Evolutionary conservation across 2,888 invertebrate species (phyloP).

Genomic region (Ectemnius cavifrons): DNA sequence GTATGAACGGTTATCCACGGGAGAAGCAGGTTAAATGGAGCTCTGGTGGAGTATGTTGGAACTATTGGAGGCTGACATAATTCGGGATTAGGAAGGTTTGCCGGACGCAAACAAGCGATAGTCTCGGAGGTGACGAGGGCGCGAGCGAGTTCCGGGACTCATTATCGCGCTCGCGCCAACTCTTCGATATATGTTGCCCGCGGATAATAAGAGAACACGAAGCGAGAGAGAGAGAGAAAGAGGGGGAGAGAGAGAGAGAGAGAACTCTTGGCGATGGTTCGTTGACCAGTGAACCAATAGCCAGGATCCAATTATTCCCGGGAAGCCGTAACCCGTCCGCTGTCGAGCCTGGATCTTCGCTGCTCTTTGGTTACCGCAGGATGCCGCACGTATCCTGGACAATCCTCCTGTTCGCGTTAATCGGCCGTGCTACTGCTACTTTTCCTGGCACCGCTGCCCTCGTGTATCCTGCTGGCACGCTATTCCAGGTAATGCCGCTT

Average conservation of each 20-base stretch:
- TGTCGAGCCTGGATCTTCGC: neutral
- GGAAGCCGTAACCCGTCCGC: slow-evolving; percentile 55
- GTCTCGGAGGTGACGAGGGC: slow-evolving; percentile 2
- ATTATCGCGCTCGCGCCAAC: slow-evolving; percentile 55
- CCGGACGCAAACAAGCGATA: slow-evolving; percentile 39
- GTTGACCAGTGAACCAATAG: slow-evolving; percentile 68
- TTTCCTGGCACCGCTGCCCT: slow-evolving; percentile 56
- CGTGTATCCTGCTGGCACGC: slow-evolving; percentile 66
- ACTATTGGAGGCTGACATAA: slow-evolving; percentile 38
- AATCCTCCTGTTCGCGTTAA: neutral
- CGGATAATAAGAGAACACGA: slow-evolving; percentile 19
- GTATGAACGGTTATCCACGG: too few species aligned
- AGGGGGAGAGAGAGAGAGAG: too few species aligned
- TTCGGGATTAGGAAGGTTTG: slow-evolving; percentile 38
- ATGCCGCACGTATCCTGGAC: slow-evolving; percentile 32
- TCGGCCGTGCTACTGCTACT: slow-evolving; percentile 17
- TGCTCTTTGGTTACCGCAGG: neutral
- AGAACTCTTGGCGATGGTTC: slow-evolving; percentile 45
- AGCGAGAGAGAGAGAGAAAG: too few species aligned
- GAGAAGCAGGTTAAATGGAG: neutral
- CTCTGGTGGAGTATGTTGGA: neutral
- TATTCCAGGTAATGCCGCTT: slow-evolving; percentile 68
- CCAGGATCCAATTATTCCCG: slow-evolving; percentile 63
- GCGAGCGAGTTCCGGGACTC: slow-evolving; percentile 35
- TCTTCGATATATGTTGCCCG: slow-evolving; percentile 33